Base-by-base conservation (phyloP, 2,888 invertebrate species). In the Ommatoiulus sabulosus region DNA sequence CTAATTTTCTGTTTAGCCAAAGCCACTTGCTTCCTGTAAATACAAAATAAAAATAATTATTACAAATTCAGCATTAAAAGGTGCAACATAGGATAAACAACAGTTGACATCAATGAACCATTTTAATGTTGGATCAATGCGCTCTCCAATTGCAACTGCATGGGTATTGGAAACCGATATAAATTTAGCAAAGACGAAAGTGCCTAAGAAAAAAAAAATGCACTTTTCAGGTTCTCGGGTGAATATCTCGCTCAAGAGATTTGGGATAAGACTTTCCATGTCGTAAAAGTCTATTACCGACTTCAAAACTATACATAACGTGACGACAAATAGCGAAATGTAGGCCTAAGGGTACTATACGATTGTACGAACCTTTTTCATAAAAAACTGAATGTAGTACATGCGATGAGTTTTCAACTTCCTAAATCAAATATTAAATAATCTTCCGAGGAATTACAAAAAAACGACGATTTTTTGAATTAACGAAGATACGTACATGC, bases 1-100 rank as follows among this genome's bases (percentile, higher is more conserved):
- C 84, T 52, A n/a, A 87, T 84, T 43, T 89, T 89, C 86, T 89
- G 89, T 86, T 89, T 89, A 20, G 44, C 86, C 24, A 86, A 44
- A 48, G 88, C 86, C 86, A 88, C 52, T 88, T 89, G 89, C 35
- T 88, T 89, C 80, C 89, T 89, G 72, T 0, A 63, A 84, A 24
- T 24, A 85, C 85, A 88, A 88, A 86, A 88, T 44, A 3, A 84
- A 88, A 43, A 35, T 20, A 35, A 35, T 15, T n/a, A 35, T 80
- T 35, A 80, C 10, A 80, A 24, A 80, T 80, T 35, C 35, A 24
- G 3, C 15, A 72, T 20, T 20, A 20, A 20, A 72, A 24, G 8
- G 72, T 20, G 17, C 5, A 8, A 5, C 46, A 7, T 46, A 8
- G 46, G 46, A 52, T n/a, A n/a, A n/a, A n/a, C n/a, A 52, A 52